These are phyloP conservation scores for Onthophagus sagittarius DNA, from an alignment of 2,888 invertebrate species.

Conservation along the genomic window DNA sequence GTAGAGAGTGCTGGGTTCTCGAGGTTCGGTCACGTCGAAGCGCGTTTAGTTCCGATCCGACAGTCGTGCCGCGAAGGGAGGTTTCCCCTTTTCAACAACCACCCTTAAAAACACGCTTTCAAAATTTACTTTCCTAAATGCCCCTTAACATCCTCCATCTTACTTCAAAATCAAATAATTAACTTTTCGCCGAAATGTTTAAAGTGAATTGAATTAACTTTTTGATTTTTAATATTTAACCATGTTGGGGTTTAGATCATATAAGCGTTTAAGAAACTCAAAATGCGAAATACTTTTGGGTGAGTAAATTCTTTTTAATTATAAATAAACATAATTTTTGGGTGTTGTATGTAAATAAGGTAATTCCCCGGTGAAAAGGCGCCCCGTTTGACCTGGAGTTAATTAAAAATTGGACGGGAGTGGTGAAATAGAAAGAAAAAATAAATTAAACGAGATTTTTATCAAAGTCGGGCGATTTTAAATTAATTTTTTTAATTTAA, in stretches of 20 bases:
- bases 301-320: conserved; percentile 46
- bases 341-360: neutral
- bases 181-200: no score
- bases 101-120: neutral
- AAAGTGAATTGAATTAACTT: no score
- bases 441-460: no score
- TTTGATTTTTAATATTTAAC: conserved; percentile 23
- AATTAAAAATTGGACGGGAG: no score
- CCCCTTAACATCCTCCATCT: no score
- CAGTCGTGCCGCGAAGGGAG: neutral
- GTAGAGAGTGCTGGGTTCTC: neutral
- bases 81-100: neutral
- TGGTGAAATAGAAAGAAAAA: no score
- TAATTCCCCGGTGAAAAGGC: neutral
- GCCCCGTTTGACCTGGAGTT: neutral
- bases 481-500: no score
- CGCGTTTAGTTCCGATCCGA: neutral
- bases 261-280: conserved; percentile 61
- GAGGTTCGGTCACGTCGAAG: neutral
- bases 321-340: neutral
- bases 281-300: conserved; percentile 69
- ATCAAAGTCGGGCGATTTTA: no score
- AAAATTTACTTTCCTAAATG: no score
- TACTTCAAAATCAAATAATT: no score
- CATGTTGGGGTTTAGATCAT: conserved; percentile 61